Evolutionary conservation across 2,888 invertebrate genomes (phyloP).

Genomic region (Drosophila bunnanda): DNA sequence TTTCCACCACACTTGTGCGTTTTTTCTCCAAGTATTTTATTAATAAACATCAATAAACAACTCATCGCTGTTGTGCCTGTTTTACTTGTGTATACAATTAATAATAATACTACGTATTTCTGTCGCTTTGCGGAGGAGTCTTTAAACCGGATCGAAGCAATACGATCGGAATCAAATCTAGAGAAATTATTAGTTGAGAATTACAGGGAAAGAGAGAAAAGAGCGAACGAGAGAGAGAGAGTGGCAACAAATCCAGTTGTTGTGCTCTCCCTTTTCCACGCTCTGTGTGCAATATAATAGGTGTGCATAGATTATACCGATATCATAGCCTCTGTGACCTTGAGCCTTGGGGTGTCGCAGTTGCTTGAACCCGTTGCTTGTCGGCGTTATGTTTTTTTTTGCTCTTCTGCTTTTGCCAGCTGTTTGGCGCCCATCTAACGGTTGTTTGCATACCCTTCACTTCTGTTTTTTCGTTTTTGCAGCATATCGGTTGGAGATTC

Average conservation of each 20-base stretch:
- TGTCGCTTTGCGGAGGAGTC: conserved; percentile 9
- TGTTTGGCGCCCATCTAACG: conserved; percentile 43
- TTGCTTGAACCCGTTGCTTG: conserved; percentile 38
- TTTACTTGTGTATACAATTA: conserved; percentile 27
- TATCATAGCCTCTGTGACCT: conserved; percentile 41
- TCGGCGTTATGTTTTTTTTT: conserved; percentile 6
- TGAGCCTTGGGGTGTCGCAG: conserved; percentile 34
- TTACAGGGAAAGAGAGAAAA: neutral
- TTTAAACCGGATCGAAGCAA: conserved; percentile 21
- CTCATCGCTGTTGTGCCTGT: conserved; percentile 22
- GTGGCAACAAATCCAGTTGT: conserved; percentile 2
- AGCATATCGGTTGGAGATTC: neutral
- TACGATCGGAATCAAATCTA: neutral
- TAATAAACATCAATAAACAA: conserved; percentile 44
- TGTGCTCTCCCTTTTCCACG: conserved; percentile 1
- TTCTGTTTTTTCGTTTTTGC: neutral
- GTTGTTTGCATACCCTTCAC: conserved; percentile 35
- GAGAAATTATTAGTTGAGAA: conserved; percentile 24
- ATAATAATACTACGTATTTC: conserved; percentile 25
- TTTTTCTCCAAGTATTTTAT: conserved; percentile 20
- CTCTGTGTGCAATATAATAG: conserved; percentile 22
- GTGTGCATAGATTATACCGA: conserved; percentile 13
- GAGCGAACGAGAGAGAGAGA: neutral
- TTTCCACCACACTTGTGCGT: neutral
- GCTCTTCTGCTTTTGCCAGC: conserved; percentile 23